These are phyloP conservation scores for Todiramphus chloris DNA, from an alignment of 2,113 vertebrate genomes.

Conservation along the genomic window DNA sequence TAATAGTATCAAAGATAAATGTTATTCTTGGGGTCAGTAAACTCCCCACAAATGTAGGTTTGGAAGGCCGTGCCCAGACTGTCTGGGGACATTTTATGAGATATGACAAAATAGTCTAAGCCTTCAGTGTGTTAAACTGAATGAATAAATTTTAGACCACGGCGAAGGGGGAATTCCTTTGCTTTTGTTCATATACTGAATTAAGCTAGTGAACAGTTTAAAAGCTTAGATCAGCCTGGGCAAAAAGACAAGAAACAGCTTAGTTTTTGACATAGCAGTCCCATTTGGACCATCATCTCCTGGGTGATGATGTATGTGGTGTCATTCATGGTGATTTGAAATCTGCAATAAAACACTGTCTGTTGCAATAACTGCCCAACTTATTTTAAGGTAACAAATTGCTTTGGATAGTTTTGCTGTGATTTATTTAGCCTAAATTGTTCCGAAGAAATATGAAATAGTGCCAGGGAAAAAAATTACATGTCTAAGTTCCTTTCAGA, in stretches of 20 bases:
- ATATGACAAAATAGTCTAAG: slow-evolving; percentile 42
- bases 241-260: slow-evolving; percentile 27
- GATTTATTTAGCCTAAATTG: slow-evolving; percentile 53
- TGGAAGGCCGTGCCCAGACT: slow-evolving; percentile 3
- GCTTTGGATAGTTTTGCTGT: slow-evolving; percentile 4
- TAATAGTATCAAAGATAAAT: slow-evolving; percentile 22
- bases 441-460: slow-evolving; percentile 41
- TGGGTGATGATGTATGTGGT: slow-evolving; percentile 34
- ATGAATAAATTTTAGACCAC: not conserved
- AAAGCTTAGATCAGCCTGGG: slow-evolving; percentile 43
- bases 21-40: not conserved
- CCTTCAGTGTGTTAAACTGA: not conserved
- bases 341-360: slow-evolving; percentile 56
- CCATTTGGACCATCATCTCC: slow-evolving; percentile 43
- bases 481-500: slow-evolving; percentile 29
- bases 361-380: slow-evolving; percentile 50
- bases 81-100: slow-evolving; percentile 21
- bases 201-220: slow-evolving; percentile 3
- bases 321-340: slow-evolving; percentile 60
- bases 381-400: slow-evolving; percentile 65
- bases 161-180: slow-evolving; percentile 33
- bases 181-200: slow-evolving; percentile 18
- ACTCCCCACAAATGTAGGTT: not conserved
- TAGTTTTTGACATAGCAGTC: slow-evolving; percentile 40
- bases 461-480: not conserved